These are phyloP conservation scores for Chrysocyon brachyurus DNA, from an alignment of 2,797 vertebrate species.

Conservation along the genomic window DNA sequence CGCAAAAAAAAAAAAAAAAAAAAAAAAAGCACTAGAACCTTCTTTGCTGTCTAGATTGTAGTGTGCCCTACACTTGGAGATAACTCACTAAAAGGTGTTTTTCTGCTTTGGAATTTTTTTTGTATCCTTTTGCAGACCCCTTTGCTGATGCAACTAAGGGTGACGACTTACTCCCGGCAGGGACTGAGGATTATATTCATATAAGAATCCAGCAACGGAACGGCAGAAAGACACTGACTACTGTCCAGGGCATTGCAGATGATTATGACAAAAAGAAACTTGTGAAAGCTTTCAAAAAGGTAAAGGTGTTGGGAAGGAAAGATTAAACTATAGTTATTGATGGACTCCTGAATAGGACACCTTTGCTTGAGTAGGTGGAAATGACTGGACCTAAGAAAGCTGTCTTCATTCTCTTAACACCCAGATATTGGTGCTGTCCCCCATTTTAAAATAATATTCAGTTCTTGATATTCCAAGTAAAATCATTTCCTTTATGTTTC, in stretches of 20 bases:
- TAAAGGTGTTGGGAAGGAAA: slow-evolving; percentile 58
- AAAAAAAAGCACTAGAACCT: not conserved
- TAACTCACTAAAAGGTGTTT: not conserved
- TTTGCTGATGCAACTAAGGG: slow-evolving; percentile 96
- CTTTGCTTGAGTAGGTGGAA: not conserved
- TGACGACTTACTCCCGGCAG: slow-evolving; percentile 93
- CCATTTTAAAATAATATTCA: not conserved
- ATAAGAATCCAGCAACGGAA: slow-evolving; percentile 94
- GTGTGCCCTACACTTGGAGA: fast-evolving
- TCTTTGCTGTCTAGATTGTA: not conserved
- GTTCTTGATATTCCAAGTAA: not conserved
- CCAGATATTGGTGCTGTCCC: not conserved
- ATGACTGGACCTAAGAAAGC: not conserved
- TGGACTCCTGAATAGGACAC: not conserved
- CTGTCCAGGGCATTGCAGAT: slow-evolving; percentile 93
- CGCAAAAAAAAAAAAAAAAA: not conserved
- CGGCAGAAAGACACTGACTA: slow-evolving; percentile 93
- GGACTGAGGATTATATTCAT: slow-evolving; percentile 94
- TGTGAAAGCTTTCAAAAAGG: slow-evolving; percentile 94
- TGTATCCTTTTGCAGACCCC: slow-evolving; percentile 88
- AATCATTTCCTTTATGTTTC: not conserved
- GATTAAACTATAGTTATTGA: not conserved
- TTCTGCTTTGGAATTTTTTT: not conserved
- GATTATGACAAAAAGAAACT: slow-evolving; percentile 95
- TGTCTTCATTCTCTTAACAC: not conserved